phyloP scores from a whole-genome alignment of 2,888 invertebrate species.

The Diarsia dahlii region DNA sequence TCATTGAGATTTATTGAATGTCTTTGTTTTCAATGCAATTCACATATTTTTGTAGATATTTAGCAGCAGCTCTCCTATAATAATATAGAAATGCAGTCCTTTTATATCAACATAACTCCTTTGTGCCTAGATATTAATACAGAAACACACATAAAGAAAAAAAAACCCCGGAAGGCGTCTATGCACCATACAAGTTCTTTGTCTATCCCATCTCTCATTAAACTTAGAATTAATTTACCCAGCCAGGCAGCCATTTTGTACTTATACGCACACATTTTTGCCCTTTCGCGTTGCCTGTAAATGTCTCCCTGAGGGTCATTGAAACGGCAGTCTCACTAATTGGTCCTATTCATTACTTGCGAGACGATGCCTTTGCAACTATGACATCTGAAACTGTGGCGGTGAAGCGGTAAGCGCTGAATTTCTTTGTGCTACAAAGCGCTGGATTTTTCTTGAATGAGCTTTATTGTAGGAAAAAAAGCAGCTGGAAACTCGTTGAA shows the following conservation, averaged over 20 bases:
- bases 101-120: background rate
- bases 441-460: background rate
- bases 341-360: slow-evolving; percentile 72
- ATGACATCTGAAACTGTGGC: slow-evolving; percentile 43
- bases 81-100: background rate
- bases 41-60: too few species aligned
- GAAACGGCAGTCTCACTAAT: slow-evolving; percentile 70
- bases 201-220: slow-evolving; percentile 39
- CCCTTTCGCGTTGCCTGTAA: slow-evolving; percentile 63
- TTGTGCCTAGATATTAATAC: background rate
- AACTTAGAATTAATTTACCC: slow-evolving; percentile 43
- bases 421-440: slow-evolving; percentile 11
- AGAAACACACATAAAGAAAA: background rate
- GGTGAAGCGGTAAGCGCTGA: slow-evolving; percentile 55
- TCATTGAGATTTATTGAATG: too few species aligned
- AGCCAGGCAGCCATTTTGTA: slow-evolving; percentile 32
- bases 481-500: background rate
- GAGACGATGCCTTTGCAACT: slow-evolving; percentile 62
- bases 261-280: slow-evolving; percentile 62
- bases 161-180: slow-evolving; percentile 12
- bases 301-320: slow-evolving; percentile 61
- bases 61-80: too few species aligned
- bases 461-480: background rate
- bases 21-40: background rate
- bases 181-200: slow-evolving; percentile 24